Percentiles rank a stretch among this genome's conserved stretches.
Conservation (phyloP, 2,888 invertebrate species). For the Hydrotaea diabolus region DNA sequence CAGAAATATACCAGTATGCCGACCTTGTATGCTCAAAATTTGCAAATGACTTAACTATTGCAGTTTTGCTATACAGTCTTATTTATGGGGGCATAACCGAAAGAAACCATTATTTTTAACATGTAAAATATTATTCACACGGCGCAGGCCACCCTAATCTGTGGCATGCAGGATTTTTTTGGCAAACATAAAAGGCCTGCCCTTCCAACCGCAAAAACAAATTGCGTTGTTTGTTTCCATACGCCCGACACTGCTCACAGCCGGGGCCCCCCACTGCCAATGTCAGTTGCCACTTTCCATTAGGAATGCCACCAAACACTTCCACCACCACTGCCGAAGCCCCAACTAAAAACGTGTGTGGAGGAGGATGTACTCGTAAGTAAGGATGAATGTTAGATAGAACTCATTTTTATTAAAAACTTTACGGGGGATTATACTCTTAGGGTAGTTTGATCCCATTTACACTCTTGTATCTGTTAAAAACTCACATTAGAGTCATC, state of each 20-base stretch:
- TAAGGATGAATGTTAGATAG: background rate
- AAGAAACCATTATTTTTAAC: no score
- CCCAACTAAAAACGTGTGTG: background rate
- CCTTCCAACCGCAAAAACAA: slow-evolving; percentile 47
- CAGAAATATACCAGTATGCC: no score
- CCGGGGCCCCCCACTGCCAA: background rate
- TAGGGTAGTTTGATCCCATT: slow-evolving; percentile 11
- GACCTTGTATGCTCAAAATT: no score
- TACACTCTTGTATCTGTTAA: slow-evolving; percentile 12
- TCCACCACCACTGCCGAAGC: background rate
- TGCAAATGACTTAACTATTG: no score
- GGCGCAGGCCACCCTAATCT: no score
- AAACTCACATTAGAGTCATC: background rate
- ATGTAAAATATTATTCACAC: no score
- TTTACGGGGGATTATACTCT: background rate
- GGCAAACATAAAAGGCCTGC: slow-evolving; percentile 35
- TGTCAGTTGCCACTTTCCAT: slow-evolving; percentile 23
- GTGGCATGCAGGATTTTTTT: background rate
- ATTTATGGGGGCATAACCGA: no score
- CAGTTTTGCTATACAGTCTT: no score
- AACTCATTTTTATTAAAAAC: background rate
- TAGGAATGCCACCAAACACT: background rate
- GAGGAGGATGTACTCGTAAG: background rate
- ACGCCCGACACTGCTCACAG: background rate
- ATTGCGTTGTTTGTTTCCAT: slow-evolving; percentile 43